These are phyloP conservation scores for Dione vanillae DNA, from an alignment of 2,888 invertebrate genomes.

Conservation along the genomic window DNA sequence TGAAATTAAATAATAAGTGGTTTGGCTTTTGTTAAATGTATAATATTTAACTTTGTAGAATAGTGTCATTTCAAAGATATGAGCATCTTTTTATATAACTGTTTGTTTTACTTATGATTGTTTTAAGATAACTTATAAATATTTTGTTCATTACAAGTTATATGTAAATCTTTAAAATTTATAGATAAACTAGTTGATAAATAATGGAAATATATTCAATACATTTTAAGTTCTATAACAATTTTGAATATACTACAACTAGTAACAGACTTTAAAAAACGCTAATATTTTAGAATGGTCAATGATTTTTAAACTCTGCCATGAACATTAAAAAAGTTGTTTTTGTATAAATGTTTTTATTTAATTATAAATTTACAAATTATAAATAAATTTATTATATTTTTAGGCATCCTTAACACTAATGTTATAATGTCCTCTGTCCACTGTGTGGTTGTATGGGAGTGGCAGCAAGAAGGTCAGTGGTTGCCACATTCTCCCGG, in stretches of 20 bases:
- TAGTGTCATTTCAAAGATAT: background rate
- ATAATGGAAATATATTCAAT: too few species aligned
- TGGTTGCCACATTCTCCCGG: conserved; percentile 95
- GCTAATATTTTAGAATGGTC: too few species aligned
- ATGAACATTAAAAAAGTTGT: too few species aligned
- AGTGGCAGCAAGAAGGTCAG: conserved; percentile 88
- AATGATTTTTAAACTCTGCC: too few species aligned
- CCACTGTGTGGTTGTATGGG: conserved; percentile 92
- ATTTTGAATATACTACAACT: too few species aligned
- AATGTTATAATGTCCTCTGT: conserved; percentile 79
- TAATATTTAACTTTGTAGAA: background rate
- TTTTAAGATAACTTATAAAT: background rate
- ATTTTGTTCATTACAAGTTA: too few species aligned
- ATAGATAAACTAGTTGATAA: too few species aligned
- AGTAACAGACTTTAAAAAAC: too few species aligned
- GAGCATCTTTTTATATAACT: background rate
- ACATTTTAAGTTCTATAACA: too few species aligned
- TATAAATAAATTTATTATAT: background rate
- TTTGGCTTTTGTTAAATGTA: background rate
- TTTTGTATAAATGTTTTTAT: too few species aligned
- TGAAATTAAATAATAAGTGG: background rate
- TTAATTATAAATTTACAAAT: too few species aligned
- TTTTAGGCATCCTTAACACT: conserved; percentile 35
- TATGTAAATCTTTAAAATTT: too few species aligned
- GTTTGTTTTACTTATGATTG: background rate